Conservation (phyloP, 2,888 invertebrate species). For the Keiferia lycopersicella region DNA sequence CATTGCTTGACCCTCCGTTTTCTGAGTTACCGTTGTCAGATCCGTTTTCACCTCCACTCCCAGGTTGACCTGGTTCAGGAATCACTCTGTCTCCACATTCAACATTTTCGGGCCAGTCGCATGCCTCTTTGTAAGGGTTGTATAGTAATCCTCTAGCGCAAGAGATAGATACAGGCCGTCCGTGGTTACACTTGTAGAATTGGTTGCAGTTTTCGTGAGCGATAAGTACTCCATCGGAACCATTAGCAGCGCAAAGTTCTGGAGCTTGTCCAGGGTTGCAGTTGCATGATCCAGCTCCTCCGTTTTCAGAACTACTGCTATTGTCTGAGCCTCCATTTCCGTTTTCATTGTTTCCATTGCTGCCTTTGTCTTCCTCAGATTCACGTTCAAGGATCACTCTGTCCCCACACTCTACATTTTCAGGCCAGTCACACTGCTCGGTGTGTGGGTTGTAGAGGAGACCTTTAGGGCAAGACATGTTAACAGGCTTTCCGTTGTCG, state of each 20-base stretch:
- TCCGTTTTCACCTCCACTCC: constrained; percentile 28
- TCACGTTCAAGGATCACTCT: constrained; percentile 35
- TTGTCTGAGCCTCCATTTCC: constrained; percentile 17
- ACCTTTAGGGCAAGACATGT: constrained; percentile 38
- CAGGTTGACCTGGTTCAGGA: constrained; percentile 35
- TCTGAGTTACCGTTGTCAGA: constrained; percentile 17
- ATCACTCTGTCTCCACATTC: constrained; percentile 34
- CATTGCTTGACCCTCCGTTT: constrained; percentile 6
- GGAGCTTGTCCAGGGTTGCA: constrained; percentile 45
- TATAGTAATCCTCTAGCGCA: constrained; percentile 32
- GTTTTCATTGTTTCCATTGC: constrained; percentile 26
- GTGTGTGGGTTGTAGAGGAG: constrained; percentile 44
- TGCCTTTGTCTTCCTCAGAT: constrained; percentile 26
- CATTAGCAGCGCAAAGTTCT: constrained; percentile 41
- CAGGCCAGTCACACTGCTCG: constrained; percentile 51
- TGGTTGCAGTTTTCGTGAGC: constrained; percentile 52
- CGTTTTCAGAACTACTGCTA: neutral
- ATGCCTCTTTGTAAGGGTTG: constrained; percentile 36
- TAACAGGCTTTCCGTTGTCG: constrained; percentile 39
- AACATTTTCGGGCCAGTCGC: constrained; percentile 47
- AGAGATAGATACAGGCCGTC: constrained; percentile 34
- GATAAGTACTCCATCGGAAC: constrained; percentile 43
- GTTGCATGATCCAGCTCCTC: constrained; percentile 29
- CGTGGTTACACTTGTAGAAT: constrained; percentile 44
- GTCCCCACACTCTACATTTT: constrained; percentile 48